Percentiles rank a stretch among this genome's conserved stretches.
Evolutionary conservation across 2,797 vertebrate species (phyloP).

Genomic region (Myotis myotis): DNA sequence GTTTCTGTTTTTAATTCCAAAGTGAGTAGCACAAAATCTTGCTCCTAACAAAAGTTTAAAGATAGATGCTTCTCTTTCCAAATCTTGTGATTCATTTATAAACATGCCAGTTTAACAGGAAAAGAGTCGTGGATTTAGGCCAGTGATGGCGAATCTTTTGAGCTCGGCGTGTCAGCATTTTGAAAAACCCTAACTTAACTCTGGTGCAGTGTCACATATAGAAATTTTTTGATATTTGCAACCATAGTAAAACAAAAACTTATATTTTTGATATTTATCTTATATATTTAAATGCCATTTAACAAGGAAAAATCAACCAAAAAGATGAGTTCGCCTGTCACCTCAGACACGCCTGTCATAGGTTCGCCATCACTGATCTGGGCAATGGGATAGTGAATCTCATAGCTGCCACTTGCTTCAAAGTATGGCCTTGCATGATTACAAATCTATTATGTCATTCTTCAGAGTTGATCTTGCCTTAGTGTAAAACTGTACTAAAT

Average conservation of each 20-base stretch:
- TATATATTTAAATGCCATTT: too few species aligned
- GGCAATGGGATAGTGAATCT: neutral
- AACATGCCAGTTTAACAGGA: neutral
- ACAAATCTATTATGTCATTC: neutral
- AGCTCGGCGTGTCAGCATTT: too few species aligned
- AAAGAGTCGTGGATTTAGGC: neutral
- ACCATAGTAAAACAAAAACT: too few species aligned
- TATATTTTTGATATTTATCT: too few species aligned
- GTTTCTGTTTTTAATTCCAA: neutral
- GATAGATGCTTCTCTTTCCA: neutral
- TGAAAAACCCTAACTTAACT: too few species aligned
- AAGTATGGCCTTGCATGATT: neutral
- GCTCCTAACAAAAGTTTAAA: neutral
- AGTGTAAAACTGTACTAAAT: neutral
- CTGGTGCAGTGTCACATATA: too few species aligned
- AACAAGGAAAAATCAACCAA: too few species aligned
- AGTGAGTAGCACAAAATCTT: neutral
- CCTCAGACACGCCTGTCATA: too few species aligned
- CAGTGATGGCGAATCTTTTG: too few species aligned
- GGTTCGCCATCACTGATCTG: too few species aligned
- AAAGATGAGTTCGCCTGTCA: too few species aligned
- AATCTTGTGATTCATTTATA: neutral
- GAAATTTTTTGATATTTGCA: too few species aligned
- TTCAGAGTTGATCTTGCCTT: neutral
- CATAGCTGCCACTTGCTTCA: neutral